Conservation (phyloP, 2,888 invertebrate genomes). For the Scrobipalpa costella region DNA sequence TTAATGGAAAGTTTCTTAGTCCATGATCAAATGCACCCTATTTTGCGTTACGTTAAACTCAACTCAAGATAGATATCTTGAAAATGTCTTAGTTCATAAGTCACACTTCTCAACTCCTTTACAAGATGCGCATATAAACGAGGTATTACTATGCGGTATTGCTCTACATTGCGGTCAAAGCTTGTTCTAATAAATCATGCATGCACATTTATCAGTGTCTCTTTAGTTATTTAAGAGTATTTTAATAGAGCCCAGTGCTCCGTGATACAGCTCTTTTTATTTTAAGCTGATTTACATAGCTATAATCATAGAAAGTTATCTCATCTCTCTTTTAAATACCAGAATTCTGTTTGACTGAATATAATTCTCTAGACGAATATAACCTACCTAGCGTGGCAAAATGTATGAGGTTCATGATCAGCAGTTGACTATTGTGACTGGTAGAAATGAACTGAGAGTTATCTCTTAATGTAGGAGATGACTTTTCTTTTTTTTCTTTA, state of each 20-base stretch:
- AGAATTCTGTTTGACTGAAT: too few relatives aligned
- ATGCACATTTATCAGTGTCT: slow-evolving; percentile 24
- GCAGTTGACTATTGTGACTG: too few relatives aligned
- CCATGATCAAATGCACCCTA: neutral
- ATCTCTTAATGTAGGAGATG: too few relatives aligned
- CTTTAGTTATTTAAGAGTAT: slow-evolving; percentile 17
- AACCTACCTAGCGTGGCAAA: too few relatives aligned
- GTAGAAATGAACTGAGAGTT: too few relatives aligned
- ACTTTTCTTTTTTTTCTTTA: neutral
- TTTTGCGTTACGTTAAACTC: neutral
- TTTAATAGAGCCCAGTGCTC: slow-evolving; percentile 4
- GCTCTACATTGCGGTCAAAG: slow-evolving; percentile 20
- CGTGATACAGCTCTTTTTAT: slow-evolving; percentile 3
- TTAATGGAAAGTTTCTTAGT: too few relatives aligned
- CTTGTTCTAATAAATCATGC: slow-evolving; percentile 19
- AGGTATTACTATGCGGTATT: slow-evolving; percentile 23
- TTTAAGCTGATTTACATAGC: neutral
- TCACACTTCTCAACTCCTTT: slow-evolving; percentile 15
- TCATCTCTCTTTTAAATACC: too few relatives aligned
- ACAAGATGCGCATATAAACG: slow-evolving; percentile 35
- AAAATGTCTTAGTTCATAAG: slow-evolving; percentile 8
- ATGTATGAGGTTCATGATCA: too few relatives aligned
- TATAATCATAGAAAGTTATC: neutral
- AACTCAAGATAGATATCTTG: neutral
- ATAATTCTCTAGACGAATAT: too few relatives aligned